Evolutionary conservation across 2,797 vertebrate species (phyloP).

Genomic region (Hylomyscus alleni): DNA sequence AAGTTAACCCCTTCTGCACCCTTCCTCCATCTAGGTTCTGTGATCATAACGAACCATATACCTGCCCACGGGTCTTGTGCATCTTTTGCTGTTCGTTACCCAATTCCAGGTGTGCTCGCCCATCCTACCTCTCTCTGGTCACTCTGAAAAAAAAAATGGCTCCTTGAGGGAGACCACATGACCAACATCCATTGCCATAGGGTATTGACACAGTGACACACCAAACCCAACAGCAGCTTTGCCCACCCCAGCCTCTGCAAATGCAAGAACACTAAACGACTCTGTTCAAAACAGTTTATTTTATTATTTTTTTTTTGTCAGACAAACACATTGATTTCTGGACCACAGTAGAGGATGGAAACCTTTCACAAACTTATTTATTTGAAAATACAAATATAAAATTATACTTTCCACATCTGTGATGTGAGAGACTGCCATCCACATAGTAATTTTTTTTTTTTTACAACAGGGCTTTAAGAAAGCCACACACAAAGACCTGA

Average conservation of each 20-base stretch:
- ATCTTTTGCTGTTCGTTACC: neutral
- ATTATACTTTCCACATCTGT: slow-evolving; percentile 99
- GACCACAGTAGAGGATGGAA: slow-evolving; percentile 99
- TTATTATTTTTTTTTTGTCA: slow-evolving; percentile 94
- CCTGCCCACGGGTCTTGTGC: too few relatives aligned
- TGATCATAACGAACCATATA: neutral
- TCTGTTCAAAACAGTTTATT: slow-evolving; percentile 98
- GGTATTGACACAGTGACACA: neutral
- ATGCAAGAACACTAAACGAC: slow-evolving; percentile 86
- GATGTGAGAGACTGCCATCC: slow-evolving; percentile 99
- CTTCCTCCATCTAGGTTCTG: neutral
- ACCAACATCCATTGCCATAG: neutral
- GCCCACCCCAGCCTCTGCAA: neutral
- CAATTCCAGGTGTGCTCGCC: neutral
- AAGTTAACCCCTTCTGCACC: too few relatives aligned
- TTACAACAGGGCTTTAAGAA: slow-evolving; percentile 98
- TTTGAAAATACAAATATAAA: slow-evolving; percentile 99
- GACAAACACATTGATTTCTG: slow-evolving; percentile 99
- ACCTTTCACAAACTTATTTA: slow-evolving; percentile 99
- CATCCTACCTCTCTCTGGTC: neutral
- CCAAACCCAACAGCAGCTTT: neutral
- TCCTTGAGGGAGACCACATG: neutral
- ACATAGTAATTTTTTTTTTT: slow-evolving; percentile 93
- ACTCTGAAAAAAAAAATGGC: neutral
- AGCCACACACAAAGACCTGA: slow-evolving; percentile 99